phyloP scores from a whole-genome alignment of 1,140 invertebrate genomes.

The Lasioglossum albipes region DNA sequence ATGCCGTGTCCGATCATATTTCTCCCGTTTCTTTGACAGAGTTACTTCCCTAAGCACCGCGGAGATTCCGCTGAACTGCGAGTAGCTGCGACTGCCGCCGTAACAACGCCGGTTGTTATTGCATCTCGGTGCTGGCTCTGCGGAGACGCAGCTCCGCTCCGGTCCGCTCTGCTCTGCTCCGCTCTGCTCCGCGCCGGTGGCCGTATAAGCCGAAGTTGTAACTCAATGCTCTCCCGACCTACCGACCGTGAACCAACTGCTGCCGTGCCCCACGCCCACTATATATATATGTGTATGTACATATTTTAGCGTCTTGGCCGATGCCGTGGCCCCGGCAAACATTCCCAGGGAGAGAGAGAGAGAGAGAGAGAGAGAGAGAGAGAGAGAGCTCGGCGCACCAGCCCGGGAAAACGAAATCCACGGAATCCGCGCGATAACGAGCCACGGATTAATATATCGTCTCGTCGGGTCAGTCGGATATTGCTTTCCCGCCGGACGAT shows the following conservation, averaged over 20 bases:
- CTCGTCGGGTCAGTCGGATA: constrained; percentile 30
- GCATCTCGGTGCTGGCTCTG: constrained; percentile 36
- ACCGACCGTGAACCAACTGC: constrained; percentile 64
- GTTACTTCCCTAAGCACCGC: not conserved
- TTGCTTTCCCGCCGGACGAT: constrained; percentile 29
- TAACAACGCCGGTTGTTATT: constrained; percentile 56
- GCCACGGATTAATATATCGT: constrained; percentile 47
- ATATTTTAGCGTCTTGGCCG: constrained; percentile 52
- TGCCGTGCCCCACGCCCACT: constrained; percentile 51
- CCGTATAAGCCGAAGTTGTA: constrained; percentile 58
- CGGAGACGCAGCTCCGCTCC: constrained; percentile 7
- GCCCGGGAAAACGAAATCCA: constrained; percentile 34
- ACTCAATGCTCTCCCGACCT: constrained; percentile 62
- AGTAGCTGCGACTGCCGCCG: not conserved
- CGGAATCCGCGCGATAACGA: constrained; percentile 20
- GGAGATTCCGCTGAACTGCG: not conserved
- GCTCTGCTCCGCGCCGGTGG: constrained; percentile 31
- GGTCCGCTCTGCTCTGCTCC: not conserved
- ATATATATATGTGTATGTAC: constrained; percentile 49
- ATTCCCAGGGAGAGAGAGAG: not conserved
- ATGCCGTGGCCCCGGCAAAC: constrained; percentile 43
- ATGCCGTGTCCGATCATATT: not conserved
- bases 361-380: too few relatives aligned
- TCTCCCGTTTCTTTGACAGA: not conserved
- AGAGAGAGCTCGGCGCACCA: constrained; percentile 3